These are phyloP conservation scores for Strix aluco DNA, from an alignment of 2,113 vertebrate species.

Conservation along the genomic window DNA sequence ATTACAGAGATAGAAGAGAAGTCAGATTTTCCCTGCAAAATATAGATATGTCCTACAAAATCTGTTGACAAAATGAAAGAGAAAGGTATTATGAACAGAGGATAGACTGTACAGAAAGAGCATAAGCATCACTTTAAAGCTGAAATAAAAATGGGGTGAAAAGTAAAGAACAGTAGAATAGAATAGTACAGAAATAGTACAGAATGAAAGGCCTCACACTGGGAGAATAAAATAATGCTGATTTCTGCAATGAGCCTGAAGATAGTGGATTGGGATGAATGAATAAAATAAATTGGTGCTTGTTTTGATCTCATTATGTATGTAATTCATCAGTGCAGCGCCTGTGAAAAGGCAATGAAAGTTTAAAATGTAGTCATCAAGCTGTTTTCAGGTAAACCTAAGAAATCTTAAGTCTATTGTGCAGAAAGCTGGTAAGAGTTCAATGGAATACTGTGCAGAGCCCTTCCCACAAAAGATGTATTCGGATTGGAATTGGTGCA, in stretches of 20 bases:
- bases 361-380: conserved; percentile 12
- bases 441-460: not conserved
- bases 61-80: not conserved
- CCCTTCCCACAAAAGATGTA: not conserved
- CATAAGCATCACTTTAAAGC: not conserved
- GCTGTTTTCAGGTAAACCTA: conserved; percentile 34
- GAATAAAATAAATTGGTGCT: conserved; percentile 47
- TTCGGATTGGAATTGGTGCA: not conserved
- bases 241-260: conserved; percentile 21
- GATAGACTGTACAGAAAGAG: not conserved
- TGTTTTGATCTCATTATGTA: conserved; percentile 53
- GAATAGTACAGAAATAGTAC: not conserved
- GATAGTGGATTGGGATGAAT: not conserved
- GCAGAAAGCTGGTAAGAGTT: not conserved
- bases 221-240: conserved; percentile 36
- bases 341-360: not conserved
- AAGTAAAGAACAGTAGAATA: not conserved
- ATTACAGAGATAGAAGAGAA: not conserved
- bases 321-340: not conserved
- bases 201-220: not conserved
- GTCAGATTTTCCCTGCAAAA: not conserved
- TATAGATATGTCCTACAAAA: not conserved
- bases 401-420: conserved; percentile 36
- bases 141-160: conserved; percentile 10
- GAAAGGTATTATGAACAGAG: not conserved